Conservation (phyloP, 2,113 vertebrate genomes). For the Apaloderma vittatum region DNA sequence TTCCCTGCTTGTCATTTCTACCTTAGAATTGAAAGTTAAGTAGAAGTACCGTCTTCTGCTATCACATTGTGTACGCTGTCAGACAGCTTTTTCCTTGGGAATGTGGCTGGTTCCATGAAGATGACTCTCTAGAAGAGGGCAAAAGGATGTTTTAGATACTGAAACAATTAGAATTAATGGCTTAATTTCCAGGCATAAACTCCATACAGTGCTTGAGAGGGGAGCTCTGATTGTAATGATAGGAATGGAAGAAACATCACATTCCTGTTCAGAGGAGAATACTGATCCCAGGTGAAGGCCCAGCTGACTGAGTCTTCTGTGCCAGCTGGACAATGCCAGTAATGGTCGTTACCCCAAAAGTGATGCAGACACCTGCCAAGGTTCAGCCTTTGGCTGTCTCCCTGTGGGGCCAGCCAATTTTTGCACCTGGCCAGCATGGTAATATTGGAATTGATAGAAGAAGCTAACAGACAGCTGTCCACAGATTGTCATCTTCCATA, state of each 20-base stretch:
- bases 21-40: neutral
- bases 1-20: neutral
- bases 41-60: neutral
- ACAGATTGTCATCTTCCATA: neutral
- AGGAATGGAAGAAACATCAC: neutral
- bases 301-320: neutral
- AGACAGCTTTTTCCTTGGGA: neutral
- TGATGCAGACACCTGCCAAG: neutral
- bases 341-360: neutral
- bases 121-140: neutral
- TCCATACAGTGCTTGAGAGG: neutral
- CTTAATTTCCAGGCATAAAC: neutral
- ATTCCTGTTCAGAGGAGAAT: neutral
- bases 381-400: neutral
- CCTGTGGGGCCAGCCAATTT: neutral
- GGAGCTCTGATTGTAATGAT: neutral
- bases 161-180: neutral
- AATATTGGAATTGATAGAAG: neutral
- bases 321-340: neutral
- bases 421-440: neutral
- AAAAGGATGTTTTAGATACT: neutral
- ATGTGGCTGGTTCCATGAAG: neutral
- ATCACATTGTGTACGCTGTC: neutral
- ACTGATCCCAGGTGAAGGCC: neutral
- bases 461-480: neutral